Conservation (phyloP, 2,113 vertebrate species). For the Ageneiosus marmoratus region DNA sequence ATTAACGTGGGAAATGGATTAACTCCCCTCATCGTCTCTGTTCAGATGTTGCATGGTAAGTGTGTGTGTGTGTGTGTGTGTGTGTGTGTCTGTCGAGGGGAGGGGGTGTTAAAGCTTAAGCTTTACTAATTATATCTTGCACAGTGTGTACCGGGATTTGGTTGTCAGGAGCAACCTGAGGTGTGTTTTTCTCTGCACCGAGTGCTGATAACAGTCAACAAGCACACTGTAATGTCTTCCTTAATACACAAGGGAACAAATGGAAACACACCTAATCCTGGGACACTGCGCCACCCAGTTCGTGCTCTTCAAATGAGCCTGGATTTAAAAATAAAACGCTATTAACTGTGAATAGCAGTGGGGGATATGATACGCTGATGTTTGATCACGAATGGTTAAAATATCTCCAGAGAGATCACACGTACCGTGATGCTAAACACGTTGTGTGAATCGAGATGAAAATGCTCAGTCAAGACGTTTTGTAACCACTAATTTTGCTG, state of each 20-base stretch:
- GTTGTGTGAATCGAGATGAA: neutral
- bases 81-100: neutral
- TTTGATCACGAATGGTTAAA: neutral
- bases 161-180: slow-evolving; percentile 63
- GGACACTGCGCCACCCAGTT: neutral
- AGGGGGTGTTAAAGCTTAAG: neutral
- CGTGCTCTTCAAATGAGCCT: neutral
- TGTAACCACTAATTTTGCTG: neutral
- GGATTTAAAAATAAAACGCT: neutral
- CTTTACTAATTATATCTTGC: slow-evolving; percentile 48
- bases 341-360: neutral
- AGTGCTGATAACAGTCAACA: slow-evolving; percentile 8
- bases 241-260: neutral
- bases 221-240: neutral
- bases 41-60: neutral
- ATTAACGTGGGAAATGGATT: neutral
- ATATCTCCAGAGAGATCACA: neutral
- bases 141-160: slow-evolving; percentile 48
- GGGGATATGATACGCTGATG: neutral
- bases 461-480: neutral
- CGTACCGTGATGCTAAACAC: neutral
- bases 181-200: slow-evolving; percentile 51
- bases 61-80: slow-evolving; percentile 23
- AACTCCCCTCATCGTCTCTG: neutral
- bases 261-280: neutral